phyloP scores from a whole-genome alignment of 2,113 vertebrate genomes.

The Apaloderma vittatum region DNA sequence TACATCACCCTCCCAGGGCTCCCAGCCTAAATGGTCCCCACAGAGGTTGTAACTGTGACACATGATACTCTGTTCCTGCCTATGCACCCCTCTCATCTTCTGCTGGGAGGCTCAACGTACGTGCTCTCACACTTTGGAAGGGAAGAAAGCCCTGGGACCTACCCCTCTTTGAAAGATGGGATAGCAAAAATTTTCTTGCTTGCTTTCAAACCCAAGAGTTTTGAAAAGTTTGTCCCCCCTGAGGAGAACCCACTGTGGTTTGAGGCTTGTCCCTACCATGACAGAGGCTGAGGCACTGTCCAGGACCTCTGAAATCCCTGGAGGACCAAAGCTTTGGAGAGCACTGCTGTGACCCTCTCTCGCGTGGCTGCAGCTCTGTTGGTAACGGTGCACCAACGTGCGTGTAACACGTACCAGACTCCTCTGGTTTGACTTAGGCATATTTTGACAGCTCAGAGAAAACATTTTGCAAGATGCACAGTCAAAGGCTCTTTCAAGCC shows the following conservation, averaged over 20 bases:
- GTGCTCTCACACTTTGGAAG: background rate
- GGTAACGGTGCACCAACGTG: fast-evolving
- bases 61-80: background rate
- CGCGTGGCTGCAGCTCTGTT: fast-evolving
- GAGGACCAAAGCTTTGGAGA: background rate
- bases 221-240: background rate
- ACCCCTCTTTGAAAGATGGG: background rate
- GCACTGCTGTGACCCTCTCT: background rate
- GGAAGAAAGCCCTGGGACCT: background rate
- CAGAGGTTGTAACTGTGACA: background rate
- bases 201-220: background rate
- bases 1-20: background rate
- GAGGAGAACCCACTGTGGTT: fast-evolving
- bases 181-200: background rate
- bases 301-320: background rate
- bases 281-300: background rate
- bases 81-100: background rate
- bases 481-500: slow-evolving; percentile 37
- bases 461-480: slow-evolving; percentile 53
- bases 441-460: slow-evolving; percentile 59
- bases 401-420: background rate
- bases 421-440: background rate
- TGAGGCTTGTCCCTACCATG: background rate
- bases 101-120: fast-evolving
- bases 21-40: background rate